Evolutionary conservation across 2,797 vertebrate species (phyloP), one percentile per base, ranked within the genome.

Genomic region (Gambusia yucatana): DNA sequence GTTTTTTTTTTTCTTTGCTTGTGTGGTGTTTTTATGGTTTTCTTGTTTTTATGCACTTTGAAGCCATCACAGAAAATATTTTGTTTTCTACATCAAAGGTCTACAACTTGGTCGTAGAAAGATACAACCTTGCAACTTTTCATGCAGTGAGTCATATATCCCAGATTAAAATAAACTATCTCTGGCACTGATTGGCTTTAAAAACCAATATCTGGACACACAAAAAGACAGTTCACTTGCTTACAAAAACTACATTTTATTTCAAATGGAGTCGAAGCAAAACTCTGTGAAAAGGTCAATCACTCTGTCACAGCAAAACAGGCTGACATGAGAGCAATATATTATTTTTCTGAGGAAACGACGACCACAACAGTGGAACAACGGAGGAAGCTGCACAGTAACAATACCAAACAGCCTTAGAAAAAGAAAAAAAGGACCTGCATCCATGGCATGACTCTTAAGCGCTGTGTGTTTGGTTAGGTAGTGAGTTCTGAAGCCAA

Each of bases 341-440:
- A 86, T 86, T 46, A 3, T 70, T 59, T 83, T 82, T 83, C 73
- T 73, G 73, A 79, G 81, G 50, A 85, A 79, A 87, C 78, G 22
- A 88, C 73, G 69, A 28, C 70, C 76, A 93, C 86, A 90, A 92
- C 84, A 91, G 84, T 82, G 86, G 84, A 87, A 84, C 70, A 82
- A 91, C 72, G 75, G 47, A 83, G 75, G 16, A 78, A 78, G 70
- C 86, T 71, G 43, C 82, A 84, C 0, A 10, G 57, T 65, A 71
- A 46, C 25, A 13, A 70, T 63, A 79, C 75, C 43, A 70, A 69
- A 63, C 39, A 57, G 77, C 10, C 77, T 5, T 36, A 84, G 6
- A 80, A 81, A 80, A 77, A 11, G 22, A 20, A 41, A 84, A 84
- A 89, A 80, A 83, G 52, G 80, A 87, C 73, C 85, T 87, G 87